Evolutionary conservation across 2,797 vertebrate genomes (phyloP), one percentile per base, ranked within the genome.

Genomic region (Epinephelus coioides): DNA sequence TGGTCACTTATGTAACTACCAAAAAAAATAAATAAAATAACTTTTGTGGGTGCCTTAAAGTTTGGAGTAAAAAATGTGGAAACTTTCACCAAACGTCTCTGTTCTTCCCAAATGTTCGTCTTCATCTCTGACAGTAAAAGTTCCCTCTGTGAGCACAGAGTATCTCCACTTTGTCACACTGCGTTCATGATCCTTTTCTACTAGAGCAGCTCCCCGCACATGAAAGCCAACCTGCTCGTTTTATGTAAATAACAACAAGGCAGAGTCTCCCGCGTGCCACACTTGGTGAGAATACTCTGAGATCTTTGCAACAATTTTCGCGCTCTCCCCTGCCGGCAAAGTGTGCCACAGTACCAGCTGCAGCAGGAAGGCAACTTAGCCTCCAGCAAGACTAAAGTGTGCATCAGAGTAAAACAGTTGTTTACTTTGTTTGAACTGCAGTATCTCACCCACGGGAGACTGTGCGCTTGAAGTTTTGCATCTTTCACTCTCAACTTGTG

Each of bases 361-460:
- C 90, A 92, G 93, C 89, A 92, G 91, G 86, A 93, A 91, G 88
- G 95, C 91, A 96, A 94, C 94, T 92, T 96, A 94, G 96, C 97
- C 97, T 97, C 92, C 91, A 97, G 97, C 96, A 92, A 95, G 95
- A 96, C 96, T 97, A 97, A 97, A 97, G 94, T 94, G 96, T 94
- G 95, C 96, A 95, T 96, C 96, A 96, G 94, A 97, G 96, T 96
- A 96, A 97, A 97, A 95, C 95, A 94, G 95, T 96, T 96, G 96
- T 97, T 97, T 96, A 96, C 96, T 95, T 94, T 96, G 95, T 97
- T 97, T 97, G 96, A 97, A 97, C 96, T 95, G 91, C 95, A 92
- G 92, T 89, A 92, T 95, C 92, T 96, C 88, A 94, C 96, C 96
- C 95, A 78, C 85, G 96, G 97, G 97, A 96, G 92, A 85, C 79